These are phyloP conservation scores for Dermatemys mawii DNA, from an alignment of 2,113 vertebrate species.

Conservation along the genomic window DNA sequence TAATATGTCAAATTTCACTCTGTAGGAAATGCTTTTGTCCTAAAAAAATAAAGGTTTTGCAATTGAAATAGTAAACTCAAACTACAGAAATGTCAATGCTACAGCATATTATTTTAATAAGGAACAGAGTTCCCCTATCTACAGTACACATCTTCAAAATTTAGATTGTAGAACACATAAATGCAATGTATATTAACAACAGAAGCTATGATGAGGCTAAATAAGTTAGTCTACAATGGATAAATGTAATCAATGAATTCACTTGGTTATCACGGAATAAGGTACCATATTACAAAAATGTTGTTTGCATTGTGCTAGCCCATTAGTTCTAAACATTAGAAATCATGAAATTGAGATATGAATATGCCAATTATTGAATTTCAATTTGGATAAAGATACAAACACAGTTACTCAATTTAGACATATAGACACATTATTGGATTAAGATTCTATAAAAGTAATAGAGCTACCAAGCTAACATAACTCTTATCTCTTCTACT, in stretches of 20 bases:
- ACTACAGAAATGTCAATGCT: constrained; percentile 54
- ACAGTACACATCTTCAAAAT: constrained; percentile 49
- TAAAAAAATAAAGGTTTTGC: constrained; percentile 17
- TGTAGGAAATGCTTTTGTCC: constrained; percentile 2
- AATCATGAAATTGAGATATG: not conserved
- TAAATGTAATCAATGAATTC: constrained; percentile 7
- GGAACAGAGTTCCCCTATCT: constrained; percentile 52
- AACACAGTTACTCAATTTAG: not conserved
- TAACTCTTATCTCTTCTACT: not conserved
- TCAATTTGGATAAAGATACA: not conserved
- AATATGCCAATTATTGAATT: not conserved
- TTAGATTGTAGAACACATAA: not conserved
- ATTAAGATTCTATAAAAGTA: not conserved
- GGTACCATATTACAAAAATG: constrained; percentile 2
- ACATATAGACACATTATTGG: not conserved
- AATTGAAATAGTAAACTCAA: constrained; percentile 66
- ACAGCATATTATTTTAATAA: constrained; percentile 55
- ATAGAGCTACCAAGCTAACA: not conserved
- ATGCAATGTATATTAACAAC: constrained; percentile 21
- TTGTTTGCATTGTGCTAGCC: not conserved
- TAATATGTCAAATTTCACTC: constrained; percentile 32
- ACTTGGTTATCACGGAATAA: not conserved
- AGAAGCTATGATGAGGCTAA: constrained; percentile 36
- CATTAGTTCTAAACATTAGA: not conserved
- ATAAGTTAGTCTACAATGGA: constrained; percentile 37